These are phyloP conservation scores for Cossypha heuglini DNA, from an alignment of 2,797 vertebrate species.

Conservation along the genomic window DNA sequence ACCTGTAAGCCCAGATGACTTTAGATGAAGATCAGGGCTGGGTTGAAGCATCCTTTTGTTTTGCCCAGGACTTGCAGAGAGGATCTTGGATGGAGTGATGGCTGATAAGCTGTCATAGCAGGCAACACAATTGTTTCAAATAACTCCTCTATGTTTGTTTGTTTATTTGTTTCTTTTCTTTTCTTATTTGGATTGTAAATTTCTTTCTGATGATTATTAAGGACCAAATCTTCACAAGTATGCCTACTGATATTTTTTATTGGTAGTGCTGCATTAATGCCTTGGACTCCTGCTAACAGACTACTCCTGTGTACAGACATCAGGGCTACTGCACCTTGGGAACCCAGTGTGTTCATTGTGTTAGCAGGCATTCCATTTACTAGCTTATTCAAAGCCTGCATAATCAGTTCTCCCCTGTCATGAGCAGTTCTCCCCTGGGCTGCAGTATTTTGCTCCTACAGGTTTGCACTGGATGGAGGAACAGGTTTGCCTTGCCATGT, in stretches of 20 bases:
- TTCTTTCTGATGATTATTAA: neutral
- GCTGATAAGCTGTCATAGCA: neutral
- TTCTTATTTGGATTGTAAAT: neutral
- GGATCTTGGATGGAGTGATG: neutral
- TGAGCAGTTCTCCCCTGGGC: neutral
- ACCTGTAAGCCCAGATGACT: neutral
- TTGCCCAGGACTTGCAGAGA: neutral
- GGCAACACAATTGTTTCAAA: neutral
- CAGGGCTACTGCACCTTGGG: neutral
- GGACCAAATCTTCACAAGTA: neutral
- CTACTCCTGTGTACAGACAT: neutral
- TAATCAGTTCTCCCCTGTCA: neutral
- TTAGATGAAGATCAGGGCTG: neutral
- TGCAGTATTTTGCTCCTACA: neutral
- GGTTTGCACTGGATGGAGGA: neutral
- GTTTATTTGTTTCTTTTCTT: too few relatives aligned
- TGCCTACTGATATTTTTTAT: neutral
- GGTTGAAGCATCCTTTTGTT: neutral
- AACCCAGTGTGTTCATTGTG: neutral
- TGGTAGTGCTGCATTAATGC: neutral
- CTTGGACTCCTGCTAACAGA: neutral
- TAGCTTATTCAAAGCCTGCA: neutral
- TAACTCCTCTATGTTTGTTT: neutral
- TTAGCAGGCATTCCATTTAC: neutral
- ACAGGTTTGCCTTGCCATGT: neutral